phyloP scores from a whole-genome alignment of 2,888 invertebrate species.

The Cephus nigrinus region DNA sequence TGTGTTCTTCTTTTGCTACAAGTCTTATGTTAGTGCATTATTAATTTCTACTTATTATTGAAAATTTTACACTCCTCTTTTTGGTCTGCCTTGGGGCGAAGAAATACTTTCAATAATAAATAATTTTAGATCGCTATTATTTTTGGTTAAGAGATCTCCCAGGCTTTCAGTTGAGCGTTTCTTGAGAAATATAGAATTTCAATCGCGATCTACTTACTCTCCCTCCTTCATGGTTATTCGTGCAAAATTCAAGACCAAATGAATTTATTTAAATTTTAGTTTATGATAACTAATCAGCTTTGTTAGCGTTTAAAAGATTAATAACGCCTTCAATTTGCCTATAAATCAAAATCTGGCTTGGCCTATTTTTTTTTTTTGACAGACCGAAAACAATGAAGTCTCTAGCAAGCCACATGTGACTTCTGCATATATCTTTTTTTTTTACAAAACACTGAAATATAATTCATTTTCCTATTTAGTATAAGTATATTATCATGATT shows the following conservation, averaged over 20 bases:
- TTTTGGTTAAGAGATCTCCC: neutral
- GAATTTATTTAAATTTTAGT: neutral
- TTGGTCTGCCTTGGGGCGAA: neutral
- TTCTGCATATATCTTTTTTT: neutral
- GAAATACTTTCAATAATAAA: neutral
- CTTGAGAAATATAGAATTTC: neutral
- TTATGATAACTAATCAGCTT: neutral
- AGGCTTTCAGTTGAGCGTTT: neutral
- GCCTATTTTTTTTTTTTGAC: neutral
- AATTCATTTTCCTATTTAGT: neutral
- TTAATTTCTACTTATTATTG: neutral
- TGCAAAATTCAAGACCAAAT: neutral
- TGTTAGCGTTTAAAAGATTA: no score
- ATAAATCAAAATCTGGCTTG: neutral
- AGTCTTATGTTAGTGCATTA: neutral
- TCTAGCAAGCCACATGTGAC: neutral
- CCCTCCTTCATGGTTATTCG: neutral
- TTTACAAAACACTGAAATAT: neutral
- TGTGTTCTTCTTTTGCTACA: neutral
- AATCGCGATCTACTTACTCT: neutral
- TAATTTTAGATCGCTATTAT: neutral
- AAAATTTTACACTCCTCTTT: neutral
- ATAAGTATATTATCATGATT: neutral
- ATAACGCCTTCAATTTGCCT: neutral
- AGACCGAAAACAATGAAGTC: neutral